Percentiles rank a stretch among this genome's conserved stretches.
Evolutionary conservation across 2,888 invertebrate genomes (phyloP).

Genomic region (Alsophila aescularia): DNA sequence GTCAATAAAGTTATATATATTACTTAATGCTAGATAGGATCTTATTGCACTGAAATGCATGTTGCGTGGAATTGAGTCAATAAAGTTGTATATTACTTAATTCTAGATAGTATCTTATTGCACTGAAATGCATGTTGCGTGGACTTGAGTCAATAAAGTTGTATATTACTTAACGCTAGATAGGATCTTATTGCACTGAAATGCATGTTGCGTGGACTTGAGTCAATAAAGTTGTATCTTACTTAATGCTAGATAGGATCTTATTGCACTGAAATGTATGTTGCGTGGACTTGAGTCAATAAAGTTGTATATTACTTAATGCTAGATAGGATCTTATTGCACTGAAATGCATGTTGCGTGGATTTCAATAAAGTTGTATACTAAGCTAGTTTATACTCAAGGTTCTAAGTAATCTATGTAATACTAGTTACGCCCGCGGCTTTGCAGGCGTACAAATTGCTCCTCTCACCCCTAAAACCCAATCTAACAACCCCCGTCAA

Average conservation of each 20-base stretch:
- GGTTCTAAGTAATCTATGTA: background rate
- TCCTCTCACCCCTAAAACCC: too few relatives aligned
- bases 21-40: conserved; percentile 33
- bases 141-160: conserved; percentile 27
- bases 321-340: conserved; percentile 35
- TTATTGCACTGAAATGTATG: conserved; percentile 35
- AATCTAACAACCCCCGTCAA: too few relatives aligned
- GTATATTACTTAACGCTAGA: conserved; percentile 31
- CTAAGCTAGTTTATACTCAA: conserved; percentile 1
- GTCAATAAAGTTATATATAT: conserved; percentile 34
- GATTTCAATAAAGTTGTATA: conserved; percentile 31
- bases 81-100: conserved; percentile 34
- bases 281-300: conserved; percentile 25
- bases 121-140: conserved; percentile 32
- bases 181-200: conserved; percentile 35
- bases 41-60: conserved; percentile 36
- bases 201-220: conserved; percentile 29
- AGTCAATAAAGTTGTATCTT: too few relatives aligned
- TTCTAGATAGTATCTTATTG: conserved; percentile 35
- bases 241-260: conserved; percentile 34
- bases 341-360: conserved; percentile 32
- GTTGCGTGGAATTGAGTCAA: conserved; percentile 24
- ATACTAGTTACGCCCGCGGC: too few relatives aligned
- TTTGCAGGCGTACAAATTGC: too few relatives aligned
- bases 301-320: conserved; percentile 32